phyloP scores from a whole-genome alignment of 2,113 vertebrate genomes.

The Xenus cinereus region DNA sequence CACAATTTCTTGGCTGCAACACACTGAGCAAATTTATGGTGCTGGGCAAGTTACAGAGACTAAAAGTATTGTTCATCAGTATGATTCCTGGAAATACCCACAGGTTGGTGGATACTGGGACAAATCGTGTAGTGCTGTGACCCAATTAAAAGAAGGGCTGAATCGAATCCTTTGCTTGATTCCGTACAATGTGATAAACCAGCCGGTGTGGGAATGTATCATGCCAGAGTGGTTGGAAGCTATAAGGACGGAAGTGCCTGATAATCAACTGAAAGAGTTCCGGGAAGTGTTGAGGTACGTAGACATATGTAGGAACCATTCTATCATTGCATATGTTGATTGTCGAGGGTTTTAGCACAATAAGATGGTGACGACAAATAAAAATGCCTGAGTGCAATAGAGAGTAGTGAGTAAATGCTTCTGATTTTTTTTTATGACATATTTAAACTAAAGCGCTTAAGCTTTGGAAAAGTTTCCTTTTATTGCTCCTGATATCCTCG shows the following conservation, averaged over 20 bases:
- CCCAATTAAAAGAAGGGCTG: conserved; percentile 95
- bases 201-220: conserved; percentile 96
- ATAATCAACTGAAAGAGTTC: conserved; percentile 94
- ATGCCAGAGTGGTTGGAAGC: conserved; percentile 99
- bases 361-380: neutral
- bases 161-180: conserved; percentile 97
- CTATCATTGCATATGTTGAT: neutral
- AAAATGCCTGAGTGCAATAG: neutral
- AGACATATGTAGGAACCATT: neutral
- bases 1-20: neutral
- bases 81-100: conserved; percentile 12
- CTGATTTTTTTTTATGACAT: neutral
- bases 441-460: neutral
- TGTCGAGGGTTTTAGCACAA: neutral
- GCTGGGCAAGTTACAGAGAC: neutral
- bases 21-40: neutral
- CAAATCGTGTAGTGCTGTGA: conserved; percentile 94
- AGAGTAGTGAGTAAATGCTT: neutral
- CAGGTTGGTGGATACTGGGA: conserved; percentile 99
- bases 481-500: neutral
- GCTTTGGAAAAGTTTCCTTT: neutral
- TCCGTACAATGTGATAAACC: conserved; percentile 97
- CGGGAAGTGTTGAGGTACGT: conserved; percentile 94
- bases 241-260: conserved; percentile 94
- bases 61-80: neutral